These are phyloP conservation scores for Tetropium fuscum DNA, from an alignment of 2,888 invertebrate genomes.

Conservation along the genomic window DNA sequence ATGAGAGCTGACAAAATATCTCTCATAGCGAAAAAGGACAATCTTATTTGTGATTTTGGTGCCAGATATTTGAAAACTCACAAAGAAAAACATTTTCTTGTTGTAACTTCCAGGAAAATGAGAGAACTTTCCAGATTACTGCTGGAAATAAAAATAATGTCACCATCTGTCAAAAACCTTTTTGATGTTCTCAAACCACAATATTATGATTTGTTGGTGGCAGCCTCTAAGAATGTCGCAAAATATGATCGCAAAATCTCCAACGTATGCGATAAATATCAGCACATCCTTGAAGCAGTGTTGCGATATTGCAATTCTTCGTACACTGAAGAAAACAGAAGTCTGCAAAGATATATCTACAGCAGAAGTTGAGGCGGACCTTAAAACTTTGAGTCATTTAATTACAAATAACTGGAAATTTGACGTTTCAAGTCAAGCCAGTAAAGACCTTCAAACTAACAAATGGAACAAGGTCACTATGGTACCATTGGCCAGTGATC, in stretches of 20 bases:
- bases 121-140: conserved; percentile 26
- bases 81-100: conserved; percentile 31
- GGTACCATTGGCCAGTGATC: conserved; percentile 10
- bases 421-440: conserved; percentile 9
- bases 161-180: conserved; percentile 9
- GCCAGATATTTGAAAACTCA: conserved; percentile 34
- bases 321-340: conserved; percentile 35
- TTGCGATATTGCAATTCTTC: conserved; percentile 19
- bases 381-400: conserved; percentile 42
- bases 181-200: conserved; percentile 26
- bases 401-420: conserved; percentile 38
- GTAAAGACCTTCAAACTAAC: conserved; percentile 25
- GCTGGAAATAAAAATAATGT: conserved; percentile 22
- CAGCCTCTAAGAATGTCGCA: conserved; percentile 26
- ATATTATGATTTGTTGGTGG: conserved; percentile 30
- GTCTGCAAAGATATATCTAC: neutral
- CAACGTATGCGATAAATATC: conserved; percentile 35
- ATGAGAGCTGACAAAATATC: conserved; percentile 26
- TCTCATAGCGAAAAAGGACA: conserved; percentile 31
- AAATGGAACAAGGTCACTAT: conserved; percentile 33
- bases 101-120: conserved; percentile 34
- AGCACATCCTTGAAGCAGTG: conserved; percentile 36
- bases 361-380: conserved; percentile 39
- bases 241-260: conserved; percentile 29
- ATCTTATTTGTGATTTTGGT: conserved; percentile 34